Conservation (phyloP, 2,113 vertebrate genomes). For the Tychaedon coryphoeus region DNA sequence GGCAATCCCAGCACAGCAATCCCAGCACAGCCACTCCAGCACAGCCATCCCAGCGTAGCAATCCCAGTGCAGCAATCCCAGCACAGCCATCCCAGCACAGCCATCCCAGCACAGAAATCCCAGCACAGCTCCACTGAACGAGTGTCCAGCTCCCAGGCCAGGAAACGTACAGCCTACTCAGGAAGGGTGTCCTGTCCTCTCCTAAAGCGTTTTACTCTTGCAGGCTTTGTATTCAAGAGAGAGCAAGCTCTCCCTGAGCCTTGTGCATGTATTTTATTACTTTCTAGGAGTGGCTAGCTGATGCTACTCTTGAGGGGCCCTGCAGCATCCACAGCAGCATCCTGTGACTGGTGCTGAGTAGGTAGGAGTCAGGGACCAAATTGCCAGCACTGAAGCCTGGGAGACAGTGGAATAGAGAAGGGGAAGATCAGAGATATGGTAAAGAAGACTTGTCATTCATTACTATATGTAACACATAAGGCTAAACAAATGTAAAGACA, state of each 20-base stretch:
- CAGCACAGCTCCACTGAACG: fast-evolving
- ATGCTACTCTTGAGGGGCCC: not conserved
- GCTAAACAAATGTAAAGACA: not conserved
- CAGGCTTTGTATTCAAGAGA: not conserved
- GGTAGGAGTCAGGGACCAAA: not conserved
- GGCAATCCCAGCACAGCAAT: too few species aligned
- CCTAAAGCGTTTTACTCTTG: not conserved
- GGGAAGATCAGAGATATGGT: not conserved
- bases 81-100: not conserved
- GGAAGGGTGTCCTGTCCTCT: not conserved
- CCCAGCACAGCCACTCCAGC: too few species aligned
- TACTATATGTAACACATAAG: not conserved
- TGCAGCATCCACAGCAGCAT: not conserved
- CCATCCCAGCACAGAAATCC: not conserved
- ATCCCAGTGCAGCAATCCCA: too few species aligned
- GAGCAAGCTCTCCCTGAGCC: not conserved
- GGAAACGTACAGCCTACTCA: fast-evolving
- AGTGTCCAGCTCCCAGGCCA: fast-evolving
- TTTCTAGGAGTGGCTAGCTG: not conserved
- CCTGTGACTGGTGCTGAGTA: not conserved
- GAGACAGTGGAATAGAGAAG: not conserved
- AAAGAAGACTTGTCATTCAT: not conserved
- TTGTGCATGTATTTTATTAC: not conserved
- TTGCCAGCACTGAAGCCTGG: not conserved
- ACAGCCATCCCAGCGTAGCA: too few species aligned